phyloP scores from a whole-genome alignment of 2,797 vertebrate species.

The Anabacerthia variegaticeps region DNA sequence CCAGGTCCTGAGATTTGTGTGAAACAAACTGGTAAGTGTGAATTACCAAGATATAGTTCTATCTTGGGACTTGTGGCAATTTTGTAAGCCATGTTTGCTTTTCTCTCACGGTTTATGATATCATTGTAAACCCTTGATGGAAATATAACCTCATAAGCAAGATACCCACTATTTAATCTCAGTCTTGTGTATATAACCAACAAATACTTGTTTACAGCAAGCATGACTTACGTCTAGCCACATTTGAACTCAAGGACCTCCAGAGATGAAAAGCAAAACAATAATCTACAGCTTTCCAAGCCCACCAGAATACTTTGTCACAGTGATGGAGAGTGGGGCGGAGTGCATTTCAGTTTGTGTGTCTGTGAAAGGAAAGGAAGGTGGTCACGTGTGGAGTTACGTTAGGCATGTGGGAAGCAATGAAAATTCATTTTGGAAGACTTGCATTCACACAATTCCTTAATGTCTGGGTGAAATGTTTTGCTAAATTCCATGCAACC shows the following conservation, averaged over 20 bases:
- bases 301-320: not conserved
- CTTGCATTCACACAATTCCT: not conserved
- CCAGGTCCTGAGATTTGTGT: not conserved
- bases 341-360: not conserved
- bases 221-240: constrained; percentile 45
- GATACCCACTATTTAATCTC: constrained; percentile 1
- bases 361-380: not conserved
- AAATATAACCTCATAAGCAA: constrained; percentile 18
- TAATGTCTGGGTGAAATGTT: constrained; percentile 12
- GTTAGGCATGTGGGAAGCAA: not conserved
- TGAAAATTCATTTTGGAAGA: constrained; percentile 8
- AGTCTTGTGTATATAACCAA: not conserved
- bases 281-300: constrained; percentile 30
- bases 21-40: constrained; percentile 1
- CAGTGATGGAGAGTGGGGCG: not conserved
- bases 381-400: not conserved
- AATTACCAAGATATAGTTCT: constrained; percentile 8
- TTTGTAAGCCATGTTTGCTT: not conserved
- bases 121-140: not conserved
- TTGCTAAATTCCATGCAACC: not conserved
- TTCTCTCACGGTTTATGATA: not conserved
- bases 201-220: constrained; percentile 16
- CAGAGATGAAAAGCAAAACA: constrained; percentile 33
- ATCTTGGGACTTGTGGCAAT: not conserved
- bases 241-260: constrained; percentile 61